These are phyloP conservation scores for Choloepus didactylus DNA, from an alignment of 2,797 vertebrate species.

Conservation along the genomic window DNA sequence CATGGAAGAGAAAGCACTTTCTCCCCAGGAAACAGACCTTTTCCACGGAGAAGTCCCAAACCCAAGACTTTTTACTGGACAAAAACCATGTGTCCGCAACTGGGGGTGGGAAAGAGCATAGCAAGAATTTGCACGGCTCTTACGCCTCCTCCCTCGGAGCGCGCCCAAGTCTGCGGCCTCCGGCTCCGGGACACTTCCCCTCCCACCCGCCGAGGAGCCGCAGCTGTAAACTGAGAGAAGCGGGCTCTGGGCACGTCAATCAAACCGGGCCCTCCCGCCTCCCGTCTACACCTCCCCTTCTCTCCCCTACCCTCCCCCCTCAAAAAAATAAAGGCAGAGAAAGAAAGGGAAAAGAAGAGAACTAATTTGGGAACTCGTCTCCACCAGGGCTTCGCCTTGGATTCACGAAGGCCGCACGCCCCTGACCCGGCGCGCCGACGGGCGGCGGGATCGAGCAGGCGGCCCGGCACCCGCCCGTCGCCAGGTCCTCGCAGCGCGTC, in stretches of 20 bases:
- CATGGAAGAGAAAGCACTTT: conserved; percentile 54
- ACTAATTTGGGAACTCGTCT: conserved; percentile 74
- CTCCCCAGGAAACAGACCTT: conserved; percentile 38
- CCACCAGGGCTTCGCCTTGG: background rate
- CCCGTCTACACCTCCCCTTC: conserved; percentile 74
- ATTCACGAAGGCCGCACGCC: conserved; percentile 42
- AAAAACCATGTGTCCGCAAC: conserved; percentile 58
- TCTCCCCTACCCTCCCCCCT: background rate
- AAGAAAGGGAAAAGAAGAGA: conserved; percentile 69
- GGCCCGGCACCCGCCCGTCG: conserved; percentile 22
- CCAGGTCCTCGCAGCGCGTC: conserved; percentile 41
- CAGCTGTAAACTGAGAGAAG: conserved; percentile 79
- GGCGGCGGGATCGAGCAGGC: conserved; percentile 37
- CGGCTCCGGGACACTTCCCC: conserved; percentile 80
- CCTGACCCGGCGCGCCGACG: background rate
- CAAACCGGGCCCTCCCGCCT: conserved; percentile 85
- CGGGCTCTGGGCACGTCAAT: conserved; percentile 88
- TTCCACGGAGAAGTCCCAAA: conserved; percentile 26
- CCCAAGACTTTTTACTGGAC: conserved; percentile 63
- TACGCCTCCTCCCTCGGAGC: conserved; percentile 79
- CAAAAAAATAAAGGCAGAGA: conserved; percentile 76
- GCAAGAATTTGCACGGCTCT: conserved; percentile 72
- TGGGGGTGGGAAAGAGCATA: conserved; percentile 71
- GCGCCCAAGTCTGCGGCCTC: conserved; percentile 82
- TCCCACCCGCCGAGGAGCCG: conserved; percentile 68